phyloP scores from a whole-genome alignment of 2,888 invertebrate genomes.

The Cerceris rybyensis region DNA sequence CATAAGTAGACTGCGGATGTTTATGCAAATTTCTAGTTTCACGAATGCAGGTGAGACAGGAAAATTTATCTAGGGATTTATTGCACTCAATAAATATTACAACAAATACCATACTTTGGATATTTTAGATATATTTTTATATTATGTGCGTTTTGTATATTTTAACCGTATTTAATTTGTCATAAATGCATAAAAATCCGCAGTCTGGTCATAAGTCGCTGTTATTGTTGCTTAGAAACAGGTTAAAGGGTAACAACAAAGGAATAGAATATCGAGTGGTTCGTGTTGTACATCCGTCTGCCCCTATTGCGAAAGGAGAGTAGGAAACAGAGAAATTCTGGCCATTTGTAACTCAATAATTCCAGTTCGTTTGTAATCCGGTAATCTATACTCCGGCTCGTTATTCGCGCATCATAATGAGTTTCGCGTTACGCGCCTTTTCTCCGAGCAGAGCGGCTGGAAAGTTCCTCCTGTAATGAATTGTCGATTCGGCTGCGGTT shows the following conservation, averaged over 20 bases:
- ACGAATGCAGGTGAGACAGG: too few species aligned
- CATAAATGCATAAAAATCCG: too few species aligned
- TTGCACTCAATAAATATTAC: too few species aligned
- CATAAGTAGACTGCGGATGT: too few species aligned
- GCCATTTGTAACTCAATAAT: constrained; percentile 74
- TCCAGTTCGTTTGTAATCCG: constrained; percentile 76
- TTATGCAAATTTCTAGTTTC: too few species aligned
- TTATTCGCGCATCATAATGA: constrained; percentile 78
- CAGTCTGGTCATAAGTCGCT: neutral
- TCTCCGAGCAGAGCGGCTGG: constrained; percentile 56
- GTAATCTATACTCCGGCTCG: constrained; percentile 78
- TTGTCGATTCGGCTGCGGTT: constrained; percentile 51
- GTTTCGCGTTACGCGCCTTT: constrained; percentile 77
- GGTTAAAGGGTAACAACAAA: constrained; percentile 29
- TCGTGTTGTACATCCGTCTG: neutral
- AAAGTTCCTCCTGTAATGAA: constrained; percentile 65
- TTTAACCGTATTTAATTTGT: too few species aligned
- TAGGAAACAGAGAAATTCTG: constrained; percentile 49
- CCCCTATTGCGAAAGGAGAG: constrained; percentile 19
- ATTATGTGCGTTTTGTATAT: too few species aligned
- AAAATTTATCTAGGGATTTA: too few species aligned
- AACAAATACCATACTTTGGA: too few species aligned
- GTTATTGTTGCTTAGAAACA: neutral
- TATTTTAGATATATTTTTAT: too few species aligned
- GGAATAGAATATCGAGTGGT: constrained; percentile 25